phyloP scores from a whole-genome alignment of 1,140 invertebrate genomes.

The Sarcophaga bullata region DNA sequence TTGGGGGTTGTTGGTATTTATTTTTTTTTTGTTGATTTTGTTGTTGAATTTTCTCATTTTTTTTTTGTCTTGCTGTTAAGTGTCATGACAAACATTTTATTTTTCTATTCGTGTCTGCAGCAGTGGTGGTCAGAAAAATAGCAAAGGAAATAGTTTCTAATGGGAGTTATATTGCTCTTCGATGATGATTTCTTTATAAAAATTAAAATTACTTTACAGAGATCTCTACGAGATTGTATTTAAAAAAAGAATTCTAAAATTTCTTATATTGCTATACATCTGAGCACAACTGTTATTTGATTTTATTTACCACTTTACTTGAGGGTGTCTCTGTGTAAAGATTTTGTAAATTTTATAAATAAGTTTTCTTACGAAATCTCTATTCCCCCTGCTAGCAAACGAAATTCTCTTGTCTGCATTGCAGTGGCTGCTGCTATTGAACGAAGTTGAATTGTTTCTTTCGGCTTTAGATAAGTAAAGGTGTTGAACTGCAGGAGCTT shows the following conservation, averaged over 20 bases:
- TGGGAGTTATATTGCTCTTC: too few species aligned
- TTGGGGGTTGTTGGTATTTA: background rate
- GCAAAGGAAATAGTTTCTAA: background rate
- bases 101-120: background rate
- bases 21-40: too few species aligned
- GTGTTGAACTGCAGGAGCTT: too few species aligned
- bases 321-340: background rate
- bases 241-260: too few species aligned
- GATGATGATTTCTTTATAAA: too few species aligned
- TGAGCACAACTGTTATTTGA: background rate
- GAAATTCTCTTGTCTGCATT: background rate
- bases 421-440: background rate
- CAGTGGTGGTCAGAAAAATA: background rate
- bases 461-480: too few species aligned
- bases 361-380: background rate
- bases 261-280: background rate
- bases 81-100: conserved; percentile 22
- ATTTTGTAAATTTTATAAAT: conserved; percentile 1
- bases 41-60: background rate
- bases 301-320: background rate
- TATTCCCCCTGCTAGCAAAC: too few species aligned
- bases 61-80: background rate
- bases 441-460: too few species aligned
- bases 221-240: too few species aligned
- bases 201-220: too few species aligned